A percentile compares a stretch with the other conserved stretches of the same genome.
Conservation (phyloP, 2,888 invertebrate genomes). For the Ectemnius lituratus region DNA sequence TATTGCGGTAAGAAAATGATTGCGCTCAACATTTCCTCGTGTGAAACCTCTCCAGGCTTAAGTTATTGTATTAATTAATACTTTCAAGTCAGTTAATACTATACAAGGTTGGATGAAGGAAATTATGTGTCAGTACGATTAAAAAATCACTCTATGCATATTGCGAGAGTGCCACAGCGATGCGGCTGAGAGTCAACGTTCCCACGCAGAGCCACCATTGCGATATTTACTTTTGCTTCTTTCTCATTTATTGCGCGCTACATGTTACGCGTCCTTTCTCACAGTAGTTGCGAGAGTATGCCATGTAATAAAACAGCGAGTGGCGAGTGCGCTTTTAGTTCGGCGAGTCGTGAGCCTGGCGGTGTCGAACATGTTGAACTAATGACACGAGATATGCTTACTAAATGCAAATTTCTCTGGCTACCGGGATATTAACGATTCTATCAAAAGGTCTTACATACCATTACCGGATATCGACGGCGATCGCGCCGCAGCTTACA, state of each 20-base stretch:
- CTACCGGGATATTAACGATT: conserved; percentile 27
- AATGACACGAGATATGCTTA: neutral
- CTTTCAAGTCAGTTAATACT: too few species aligned
- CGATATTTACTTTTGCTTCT: too few species aligned
- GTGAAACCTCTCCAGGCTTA: too few species aligned
- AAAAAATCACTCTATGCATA: too few species aligned
- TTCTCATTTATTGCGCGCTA: too few species aligned
- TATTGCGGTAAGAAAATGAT: too few species aligned
- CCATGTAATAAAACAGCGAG: conserved; percentile 17
- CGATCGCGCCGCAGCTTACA: conserved; percentile 22
- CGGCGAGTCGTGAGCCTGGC: conserved; percentile 2
- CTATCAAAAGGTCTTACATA: conserved; percentile 43
- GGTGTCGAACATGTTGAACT: neutral
- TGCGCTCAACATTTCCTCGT: too few species aligned
- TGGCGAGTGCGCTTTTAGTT: neutral
- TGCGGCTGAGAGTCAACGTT: neutral
- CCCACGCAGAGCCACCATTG: too few species aligned
- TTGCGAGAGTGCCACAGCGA: neutral
- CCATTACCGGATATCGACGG: conserved; percentile 17
- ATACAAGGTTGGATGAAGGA: too few species aligned
- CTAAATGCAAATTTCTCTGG: conserved; percentile 12
- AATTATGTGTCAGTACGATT: too few species aligned
- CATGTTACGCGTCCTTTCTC: neutral
- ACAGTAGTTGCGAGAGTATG: conserved; percentile 19
- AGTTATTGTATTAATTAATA: too few species aligned